Conservation (phyloP, 2,113 vertebrate genomes). For the Ahaetulla prasina region DNA sequence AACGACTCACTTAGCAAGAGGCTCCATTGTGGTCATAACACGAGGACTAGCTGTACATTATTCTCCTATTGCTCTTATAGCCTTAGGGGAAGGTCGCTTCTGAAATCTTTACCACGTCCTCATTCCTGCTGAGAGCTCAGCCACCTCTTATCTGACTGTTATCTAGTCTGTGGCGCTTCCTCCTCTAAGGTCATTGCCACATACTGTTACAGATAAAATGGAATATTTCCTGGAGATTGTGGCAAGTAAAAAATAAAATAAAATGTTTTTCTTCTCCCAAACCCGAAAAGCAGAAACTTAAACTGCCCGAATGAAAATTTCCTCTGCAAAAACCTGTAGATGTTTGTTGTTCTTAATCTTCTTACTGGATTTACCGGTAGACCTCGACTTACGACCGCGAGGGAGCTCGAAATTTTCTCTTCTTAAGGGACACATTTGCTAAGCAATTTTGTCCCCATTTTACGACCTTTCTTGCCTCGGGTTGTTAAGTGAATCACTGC, state of each 20-base stretch:
- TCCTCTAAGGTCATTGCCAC: neutral
- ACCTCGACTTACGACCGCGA: too few relatives aligned
- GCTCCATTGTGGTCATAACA: neutral
- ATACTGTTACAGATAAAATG: neutral
- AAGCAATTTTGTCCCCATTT: too few relatives aligned
- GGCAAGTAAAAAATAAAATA: neutral
- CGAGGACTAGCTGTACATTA: too few relatives aligned
- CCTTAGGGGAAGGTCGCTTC: neutral
- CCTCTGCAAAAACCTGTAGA: neutral
- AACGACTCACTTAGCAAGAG: too few relatives aligned
- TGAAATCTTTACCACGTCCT: neutral
- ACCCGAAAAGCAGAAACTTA: neutral
- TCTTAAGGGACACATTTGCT: too few relatives aligned
- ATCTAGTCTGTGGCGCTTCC: neutral
- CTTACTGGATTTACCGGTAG: neutral
- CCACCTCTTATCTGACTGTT: neutral
- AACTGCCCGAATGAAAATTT: neutral
- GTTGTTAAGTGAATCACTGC: neutral
- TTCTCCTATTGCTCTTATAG: too few relatives aligned
- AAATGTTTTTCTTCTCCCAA: neutral
- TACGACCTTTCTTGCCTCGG: neutral
- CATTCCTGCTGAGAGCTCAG: neutral
- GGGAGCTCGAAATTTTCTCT: too few relatives aligned
- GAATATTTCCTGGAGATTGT: neutral
- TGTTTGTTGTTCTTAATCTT: neutral